Base-by-base conservation (phyloP, 2,797 vertebrate species). In the Petrocephalus schoutedeni region DNA sequence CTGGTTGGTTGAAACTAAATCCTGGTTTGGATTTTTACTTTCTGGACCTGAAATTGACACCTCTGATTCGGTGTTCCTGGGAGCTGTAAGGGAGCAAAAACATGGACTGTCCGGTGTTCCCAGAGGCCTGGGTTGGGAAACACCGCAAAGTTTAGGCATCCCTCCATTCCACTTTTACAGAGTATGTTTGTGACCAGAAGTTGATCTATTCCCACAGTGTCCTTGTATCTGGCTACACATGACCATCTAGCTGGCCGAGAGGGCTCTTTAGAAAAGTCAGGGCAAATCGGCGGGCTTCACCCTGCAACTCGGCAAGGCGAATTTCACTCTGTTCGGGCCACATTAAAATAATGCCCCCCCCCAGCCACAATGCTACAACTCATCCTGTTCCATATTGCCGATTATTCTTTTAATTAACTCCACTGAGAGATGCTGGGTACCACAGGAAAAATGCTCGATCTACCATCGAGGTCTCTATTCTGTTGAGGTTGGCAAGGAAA, bases 361-460 rank as follows among this genome's bases (percentile, higher is more conserved):
- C 1, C 82, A 56, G 53, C 23, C 82, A 56, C 4, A 0, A n/a
- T 53, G n/a, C 82, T 14, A 5, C 21, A 23, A 28, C 49, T 28
- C 49, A 84, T 84, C 53, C 82, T 14, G 14, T 32, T 28, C 21
- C 51, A 56, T 57, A 85, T 57, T 10, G 6, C 21, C 51, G 10
- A 85, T 56, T 85, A 28, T 85, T 57, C 21, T 23, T 85, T 85
- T 85, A 85, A 85, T 32, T 85, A 85, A 23, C 56, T 57, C 53
- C 5, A 54, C 23, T 32, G 53, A 54, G 82, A 57, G 28, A 54
- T 9, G 6, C 23, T 7, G 36, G 45, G 23, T 84, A 12, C n/a
- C 19, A 7, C 12, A 41, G 14, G 16, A 45, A 41, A 77, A 14
- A 45, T 77, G 71, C 5, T 45, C 19, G 16, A 77, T 45, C 14